Evolutionary conservation across 2,888 invertebrate species (phyloP), one percentile per base, ranked within the genome.

Genomic region (Drosophila neonasuta): DNA sequence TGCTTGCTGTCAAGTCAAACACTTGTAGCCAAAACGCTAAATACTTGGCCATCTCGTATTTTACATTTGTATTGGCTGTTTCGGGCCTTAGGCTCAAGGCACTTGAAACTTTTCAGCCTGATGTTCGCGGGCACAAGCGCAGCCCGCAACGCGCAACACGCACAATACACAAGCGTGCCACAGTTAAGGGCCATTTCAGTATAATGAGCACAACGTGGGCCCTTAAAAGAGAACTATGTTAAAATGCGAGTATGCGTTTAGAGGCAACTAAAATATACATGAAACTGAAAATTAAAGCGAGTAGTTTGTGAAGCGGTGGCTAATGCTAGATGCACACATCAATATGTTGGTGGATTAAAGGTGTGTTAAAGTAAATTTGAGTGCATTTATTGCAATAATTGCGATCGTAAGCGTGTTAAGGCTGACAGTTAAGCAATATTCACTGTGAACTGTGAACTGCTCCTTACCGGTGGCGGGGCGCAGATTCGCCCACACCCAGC

Each of bases 401-500:
- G 36, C 39, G 52, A 11, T 76, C 24, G 39, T 7, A 24, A 24
- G 24, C 2, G 29, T 32, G 2, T 30, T 44, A n/a, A 24, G 8
- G 4, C 15, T 20, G 30, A 29, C 32, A 11, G 30, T 45, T 7
- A 29, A 32, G 24, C 48, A 30, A 51, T 24, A 11, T 20, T 15
- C 17, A 56, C 52, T 68, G 71, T 69, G 73, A 67, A 67, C 75
- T 68, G 71, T 69, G 73, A 67, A 67, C 75, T 72, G 71, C 73
- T 89, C 90, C 90, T 90, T 90, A 91, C 91, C 90, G 90, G 90
- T 87, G 91, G 90, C 89, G 91, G 91, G 90, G 91, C 91, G 91
- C 91, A 91, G 87, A 91, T 91, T 90, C 91, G 91, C 91, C 91
- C 91, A 90, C 91, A 91, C 91, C 91, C 91, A 89, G 90, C 90